Conservation (phyloP, 2,113 vertebrate genomes). For the Pedionomus torquatus region DNA sequence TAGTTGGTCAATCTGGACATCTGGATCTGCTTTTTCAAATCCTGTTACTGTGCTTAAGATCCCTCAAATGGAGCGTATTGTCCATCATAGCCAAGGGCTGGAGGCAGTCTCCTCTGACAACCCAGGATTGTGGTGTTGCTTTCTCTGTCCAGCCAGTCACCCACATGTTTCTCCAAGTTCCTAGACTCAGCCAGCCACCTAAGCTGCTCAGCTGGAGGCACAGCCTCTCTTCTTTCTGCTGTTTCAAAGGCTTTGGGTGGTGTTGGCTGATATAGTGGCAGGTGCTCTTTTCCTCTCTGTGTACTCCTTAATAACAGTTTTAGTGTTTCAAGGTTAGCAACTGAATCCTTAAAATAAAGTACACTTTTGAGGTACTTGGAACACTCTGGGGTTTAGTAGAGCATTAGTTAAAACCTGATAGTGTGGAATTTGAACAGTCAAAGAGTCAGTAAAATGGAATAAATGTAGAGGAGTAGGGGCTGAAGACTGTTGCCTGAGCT, state of each 20-base stretch:
- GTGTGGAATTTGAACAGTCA: neutral
- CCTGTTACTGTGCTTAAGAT: neutral
- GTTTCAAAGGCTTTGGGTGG: neutral
- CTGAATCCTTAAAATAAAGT: neutral
- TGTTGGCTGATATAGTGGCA: neutral
- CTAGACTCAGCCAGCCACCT: neutral
- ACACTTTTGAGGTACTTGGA: neutral
- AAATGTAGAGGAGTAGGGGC: neutral
- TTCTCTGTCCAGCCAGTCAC: neutral
- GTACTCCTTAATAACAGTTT: neutral
- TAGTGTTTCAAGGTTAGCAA: neutral
- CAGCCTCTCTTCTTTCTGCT: neutral
- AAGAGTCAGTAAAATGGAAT: neutral
- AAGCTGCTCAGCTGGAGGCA: neutral
- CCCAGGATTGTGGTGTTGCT: neutral
- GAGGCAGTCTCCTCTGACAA: neutral
- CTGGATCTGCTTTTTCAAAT: neutral
- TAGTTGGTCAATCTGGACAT: neutral
- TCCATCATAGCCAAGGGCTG: accelerated
- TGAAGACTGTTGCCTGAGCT: neutral
- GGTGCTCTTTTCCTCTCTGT: neutral
- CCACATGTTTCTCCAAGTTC: neutral
- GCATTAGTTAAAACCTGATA: neutral
- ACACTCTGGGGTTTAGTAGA: neutral
- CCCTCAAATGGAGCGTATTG: neutral